Conservation (phyloP, 1,140 invertebrate genomes). For the Hylyphantes graminicola region DNA sequence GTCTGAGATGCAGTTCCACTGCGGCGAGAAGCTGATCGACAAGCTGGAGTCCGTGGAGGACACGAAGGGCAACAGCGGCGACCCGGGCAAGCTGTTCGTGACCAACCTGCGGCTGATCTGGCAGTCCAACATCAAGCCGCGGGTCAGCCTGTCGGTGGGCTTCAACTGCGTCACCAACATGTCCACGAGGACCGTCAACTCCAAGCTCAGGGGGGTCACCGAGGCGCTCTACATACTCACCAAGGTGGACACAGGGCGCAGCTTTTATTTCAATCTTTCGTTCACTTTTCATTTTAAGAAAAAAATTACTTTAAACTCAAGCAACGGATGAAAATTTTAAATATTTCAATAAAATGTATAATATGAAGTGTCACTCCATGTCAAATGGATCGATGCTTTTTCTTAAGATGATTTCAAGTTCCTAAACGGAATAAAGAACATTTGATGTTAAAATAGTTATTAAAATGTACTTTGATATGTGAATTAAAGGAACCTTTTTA, state of each 20-base stretch:
- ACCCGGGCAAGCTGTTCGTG: slow-evolving; percentile 81
- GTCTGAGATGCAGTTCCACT: slow-evolving; percentile 80
- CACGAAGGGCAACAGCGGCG: slow-evolving; percentile 96
- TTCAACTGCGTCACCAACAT: slow-evolving; percentile 81
- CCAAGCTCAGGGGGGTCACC: slow-evolving; percentile 84
- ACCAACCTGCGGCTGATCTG: slow-evolving; percentile 93
- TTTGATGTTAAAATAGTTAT: too few relatives aligned
- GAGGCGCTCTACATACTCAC: slow-evolving; percentile 92
- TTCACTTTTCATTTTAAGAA: too few relatives aligned
- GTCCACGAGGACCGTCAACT: slow-evolving; percentile 86
- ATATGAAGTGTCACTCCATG: too few relatives aligned
- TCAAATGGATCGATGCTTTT: too few relatives aligned
- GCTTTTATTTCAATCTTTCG: too few relatives aligned
- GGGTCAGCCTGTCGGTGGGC: slow-evolving; percentile 95
- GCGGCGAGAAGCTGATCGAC: slow-evolving; percentile 91
- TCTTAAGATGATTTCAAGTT: too few relatives aligned
- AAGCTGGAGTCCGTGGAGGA: slow-evolving; percentile 94
- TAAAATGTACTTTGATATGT: too few relatives aligned
- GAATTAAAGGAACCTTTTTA: too few relatives aligned
- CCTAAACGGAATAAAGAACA: too few relatives aligned
- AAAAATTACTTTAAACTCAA: too few relatives aligned
- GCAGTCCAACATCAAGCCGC: slow-evolving; percentile 85
- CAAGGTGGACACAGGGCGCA: slow-evolving; percentile 71
- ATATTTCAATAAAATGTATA: too few relatives aligned
- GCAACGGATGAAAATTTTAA: too few relatives aligned